These are phyloP conservation scores for Rhea americana DNA, from an alignment of 2,113 vertebrate species.

Conservation along the genomic window DNA sequence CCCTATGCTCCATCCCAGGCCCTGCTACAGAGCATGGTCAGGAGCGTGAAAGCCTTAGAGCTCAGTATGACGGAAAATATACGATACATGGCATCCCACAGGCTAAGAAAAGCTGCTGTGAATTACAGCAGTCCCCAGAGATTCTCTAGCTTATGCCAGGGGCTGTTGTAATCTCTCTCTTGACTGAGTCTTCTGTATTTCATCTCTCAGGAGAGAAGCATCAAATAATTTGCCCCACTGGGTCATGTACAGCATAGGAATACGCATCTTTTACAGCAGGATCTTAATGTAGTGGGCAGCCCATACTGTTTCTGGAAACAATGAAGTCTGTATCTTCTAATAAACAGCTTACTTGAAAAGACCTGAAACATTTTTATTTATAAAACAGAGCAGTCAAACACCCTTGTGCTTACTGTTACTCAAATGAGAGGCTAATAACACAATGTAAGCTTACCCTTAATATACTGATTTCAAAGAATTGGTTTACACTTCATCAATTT, in stretches of 20 bases:
- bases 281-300: background rate
- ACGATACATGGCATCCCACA: background rate
- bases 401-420: background rate
- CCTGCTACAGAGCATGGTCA: background rate
- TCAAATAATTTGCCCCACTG: background rate
- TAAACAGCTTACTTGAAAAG: background rate
- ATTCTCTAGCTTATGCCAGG: conserved; percentile 14
- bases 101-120: background rate
- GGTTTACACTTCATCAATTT: background rate
- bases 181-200: background rate
- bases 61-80: background rate
- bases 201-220: background rate
- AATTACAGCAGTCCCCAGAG: background rate
- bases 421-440: background rate
- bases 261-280: background rate
- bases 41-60: background rate
- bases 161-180: background rate
- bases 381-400: background rate
- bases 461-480: background rate
- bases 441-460: background rate
- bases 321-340: background rate
- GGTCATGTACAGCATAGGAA: background rate
- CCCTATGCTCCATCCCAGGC: background rate
- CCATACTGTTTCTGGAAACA: background rate
- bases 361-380: background rate